These are phyloP conservation scores for Loripinus fragilis DNA, from an alignment of 2,888 invertebrate genomes.

Conservation along the genomic window DNA sequence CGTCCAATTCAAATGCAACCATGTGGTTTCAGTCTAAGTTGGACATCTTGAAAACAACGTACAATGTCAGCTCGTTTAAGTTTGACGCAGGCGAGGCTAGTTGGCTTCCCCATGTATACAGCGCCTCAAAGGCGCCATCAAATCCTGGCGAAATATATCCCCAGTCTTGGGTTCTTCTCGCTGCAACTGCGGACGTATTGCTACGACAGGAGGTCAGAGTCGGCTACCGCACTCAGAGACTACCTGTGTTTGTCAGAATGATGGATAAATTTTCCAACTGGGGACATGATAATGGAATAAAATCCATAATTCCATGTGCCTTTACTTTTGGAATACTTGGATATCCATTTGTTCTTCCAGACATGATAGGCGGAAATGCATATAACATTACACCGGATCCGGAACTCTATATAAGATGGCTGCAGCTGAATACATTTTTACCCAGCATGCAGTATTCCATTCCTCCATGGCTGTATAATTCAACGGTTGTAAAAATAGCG, in stretches of 20 bases:
- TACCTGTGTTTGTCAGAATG: constrained; percentile 91
- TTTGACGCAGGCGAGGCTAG: constrained; percentile 89
- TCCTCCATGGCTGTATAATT: constrained; percentile 84
- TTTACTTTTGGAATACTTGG: constrained; percentile 84
- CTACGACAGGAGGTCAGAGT: constrained; percentile 92
- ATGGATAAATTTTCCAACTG: constrained; percentile 95
- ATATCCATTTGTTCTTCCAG: constrained; percentile 94
- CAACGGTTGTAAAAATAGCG: constrained; percentile 64
- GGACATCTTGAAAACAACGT: constrained; percentile 86
- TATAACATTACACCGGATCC: constrained; percentile 71
- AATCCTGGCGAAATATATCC: constrained; percentile 74
- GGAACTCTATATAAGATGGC: constrained; percentile 90
- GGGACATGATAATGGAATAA: constrained; percentile 90
- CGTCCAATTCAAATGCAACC: constrained; percentile 92
- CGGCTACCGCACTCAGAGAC: constrained; percentile 91
- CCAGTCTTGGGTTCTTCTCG: constrained; percentile 70
- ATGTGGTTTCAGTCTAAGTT: constrained; percentile 90
- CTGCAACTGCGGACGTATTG: constrained; percentile 67
- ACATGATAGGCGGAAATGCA: constrained; percentile 87
- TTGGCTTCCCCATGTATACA: constrained; percentile 74
- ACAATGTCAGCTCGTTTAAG: constrained; percentile 94
- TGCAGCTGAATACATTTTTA: constrained; percentile 93
- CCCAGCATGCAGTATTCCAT: constrained; percentile 94
- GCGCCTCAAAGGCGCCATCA: constrained; percentile 47
- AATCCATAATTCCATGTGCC: constrained; percentile 92